A percentile compares a stretch with the other conserved stretches of the same genome.
These are phyloP conservation scores for Clepsis dumicolana DNA, from an alignment of 2,888 invertebrate species.

Conservation along the genomic window DNA sequence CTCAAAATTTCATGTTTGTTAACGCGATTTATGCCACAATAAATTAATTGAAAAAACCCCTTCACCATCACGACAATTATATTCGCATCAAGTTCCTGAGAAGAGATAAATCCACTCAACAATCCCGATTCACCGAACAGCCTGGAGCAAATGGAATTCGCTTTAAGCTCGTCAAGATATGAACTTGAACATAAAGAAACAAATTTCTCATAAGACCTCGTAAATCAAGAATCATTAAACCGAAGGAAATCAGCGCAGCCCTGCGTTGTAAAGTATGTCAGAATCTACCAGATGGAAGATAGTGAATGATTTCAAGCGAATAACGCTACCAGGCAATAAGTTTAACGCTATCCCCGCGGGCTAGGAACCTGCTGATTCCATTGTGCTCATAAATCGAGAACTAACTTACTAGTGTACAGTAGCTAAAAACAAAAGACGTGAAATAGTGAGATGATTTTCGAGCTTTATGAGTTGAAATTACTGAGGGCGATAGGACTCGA, in stretches of 20 bases:
- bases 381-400: slow-evolving; percentile 71
- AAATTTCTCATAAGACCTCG: slow-evolving; percentile 57
- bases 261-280: slow-evolving; percentile 74
- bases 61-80: slow-evolving; percentile 35
- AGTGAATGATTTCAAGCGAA: slow-evolving; percentile 69
- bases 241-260: slow-evolving; percentile 64
- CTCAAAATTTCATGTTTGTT: slow-evolving; percentile 28
- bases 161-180: slow-evolving; percentile 47
- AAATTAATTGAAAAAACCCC: slow-evolving; percentile 32
- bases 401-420: slow-evolving; percentile 62
- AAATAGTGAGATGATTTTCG: slow-evolving; percentile 53
- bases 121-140: slow-evolving; percentile 30
- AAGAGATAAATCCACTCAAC: slow-evolving; percentile 36
- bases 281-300: slow-evolving; percentile 74
- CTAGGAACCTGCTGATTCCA: slow-evolving; percentile 70
- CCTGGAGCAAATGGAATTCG: slow-evolving; percentile 44
- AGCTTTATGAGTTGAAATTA: slow-evolving; percentile 59
- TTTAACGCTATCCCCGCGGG: slow-evolving; percentile 66
- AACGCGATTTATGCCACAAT: slow-evolving; percentile 31
- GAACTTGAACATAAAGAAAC: slow-evolving; percentile 46
- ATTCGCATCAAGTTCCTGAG: slow-evolving; percentile 21
- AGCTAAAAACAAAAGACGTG: slow-evolving; percentile 63
- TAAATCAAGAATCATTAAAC: slow-evolving; percentile 74
- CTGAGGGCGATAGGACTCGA: slow-evolving; percentile 56
- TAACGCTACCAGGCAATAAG: slow-evolving; percentile 72